Percentiles rank a stretch among this genome's conserved stretches.
These are phyloP conservation scores for Varanus salvator DNA, from an alignment of 2,113 vertebrate species.

Conservation along the genomic window DNA sequence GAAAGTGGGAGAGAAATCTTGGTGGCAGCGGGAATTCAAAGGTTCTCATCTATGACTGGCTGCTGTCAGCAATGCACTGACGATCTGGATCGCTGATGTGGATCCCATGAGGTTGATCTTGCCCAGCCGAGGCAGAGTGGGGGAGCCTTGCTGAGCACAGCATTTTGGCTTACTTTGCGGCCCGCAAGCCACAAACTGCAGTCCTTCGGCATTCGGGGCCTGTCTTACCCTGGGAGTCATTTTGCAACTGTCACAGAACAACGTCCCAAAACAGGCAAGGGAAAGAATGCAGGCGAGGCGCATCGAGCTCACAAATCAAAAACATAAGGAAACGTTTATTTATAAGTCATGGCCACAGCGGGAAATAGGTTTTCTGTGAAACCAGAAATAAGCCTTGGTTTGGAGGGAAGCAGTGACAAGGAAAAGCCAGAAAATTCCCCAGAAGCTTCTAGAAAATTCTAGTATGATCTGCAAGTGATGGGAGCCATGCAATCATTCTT, in stretches of 20 bases:
- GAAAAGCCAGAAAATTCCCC: neutral
- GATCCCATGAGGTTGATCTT: too few species aligned
- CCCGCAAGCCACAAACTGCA: neutral
- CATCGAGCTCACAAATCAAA: neutral
- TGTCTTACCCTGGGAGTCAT: neutral
- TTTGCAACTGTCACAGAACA: neutral
- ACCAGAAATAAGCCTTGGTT: neutral
- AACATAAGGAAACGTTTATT: constrained; percentile 9
- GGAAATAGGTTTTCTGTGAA: neutral
- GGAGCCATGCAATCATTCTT: too few species aligned
- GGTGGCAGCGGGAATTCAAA: neutral
- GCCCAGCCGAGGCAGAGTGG: neutral
- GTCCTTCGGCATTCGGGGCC: neutral
- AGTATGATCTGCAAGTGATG: too few species aligned
- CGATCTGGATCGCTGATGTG: neutral
- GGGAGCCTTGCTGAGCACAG: neutral
- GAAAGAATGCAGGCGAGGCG: neutral
- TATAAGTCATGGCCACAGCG: neutral
- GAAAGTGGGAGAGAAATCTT: neutral
- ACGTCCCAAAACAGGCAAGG: constrained; percentile 6
- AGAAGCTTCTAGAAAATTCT: neutral
- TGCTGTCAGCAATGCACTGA: neutral
- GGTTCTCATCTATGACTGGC: too few species aligned
- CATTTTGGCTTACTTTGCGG: neutral
- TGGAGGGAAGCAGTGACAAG: neutral